These are phyloP conservation scores for Pimephales promelas DNA, from an alignment of 2,113 vertebrate species.

Conservation along the genomic window DNA sequence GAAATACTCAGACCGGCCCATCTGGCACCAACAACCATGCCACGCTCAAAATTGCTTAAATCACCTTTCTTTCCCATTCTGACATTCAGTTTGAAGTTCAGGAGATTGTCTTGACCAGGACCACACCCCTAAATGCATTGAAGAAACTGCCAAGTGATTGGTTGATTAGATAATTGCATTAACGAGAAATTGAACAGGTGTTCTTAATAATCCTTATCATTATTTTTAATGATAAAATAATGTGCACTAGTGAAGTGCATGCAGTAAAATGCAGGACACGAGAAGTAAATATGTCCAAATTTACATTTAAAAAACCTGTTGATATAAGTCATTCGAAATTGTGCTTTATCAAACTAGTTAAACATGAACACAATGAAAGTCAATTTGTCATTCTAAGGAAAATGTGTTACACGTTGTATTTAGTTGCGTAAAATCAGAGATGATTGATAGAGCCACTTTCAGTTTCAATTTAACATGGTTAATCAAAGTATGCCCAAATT, in stretches of 20 bases:
- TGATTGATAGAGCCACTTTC: neutral
- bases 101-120: too few relatives aligned
- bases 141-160: too few relatives aligned
- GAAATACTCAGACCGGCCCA: too few relatives aligned
- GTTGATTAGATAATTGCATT: too few relatives aligned
- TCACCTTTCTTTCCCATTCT: too few relatives aligned
- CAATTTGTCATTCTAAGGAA: neutral
- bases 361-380: neutral
- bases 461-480: neutral
- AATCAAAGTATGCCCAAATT: conserved; percentile 26
- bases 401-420: neutral
- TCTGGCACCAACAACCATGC: too few relatives aligned
- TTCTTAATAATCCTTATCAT: too few relatives aligned
- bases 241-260: neutral
- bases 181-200: too few relatives aligned
- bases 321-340: neutral
- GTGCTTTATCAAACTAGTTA: too few relatives aligned
- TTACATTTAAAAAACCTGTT: neutral
- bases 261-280: neutral
- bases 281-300: neutral
- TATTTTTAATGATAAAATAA: neutral
- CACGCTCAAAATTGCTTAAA: too few relatives aligned
- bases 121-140: too few relatives aligned
- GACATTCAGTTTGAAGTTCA: too few relatives aligned
- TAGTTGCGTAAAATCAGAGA: neutral